Conservation (phyloP, 2,797 vertebrate species). For the Hyperoplus lanceolatus region DNA sequence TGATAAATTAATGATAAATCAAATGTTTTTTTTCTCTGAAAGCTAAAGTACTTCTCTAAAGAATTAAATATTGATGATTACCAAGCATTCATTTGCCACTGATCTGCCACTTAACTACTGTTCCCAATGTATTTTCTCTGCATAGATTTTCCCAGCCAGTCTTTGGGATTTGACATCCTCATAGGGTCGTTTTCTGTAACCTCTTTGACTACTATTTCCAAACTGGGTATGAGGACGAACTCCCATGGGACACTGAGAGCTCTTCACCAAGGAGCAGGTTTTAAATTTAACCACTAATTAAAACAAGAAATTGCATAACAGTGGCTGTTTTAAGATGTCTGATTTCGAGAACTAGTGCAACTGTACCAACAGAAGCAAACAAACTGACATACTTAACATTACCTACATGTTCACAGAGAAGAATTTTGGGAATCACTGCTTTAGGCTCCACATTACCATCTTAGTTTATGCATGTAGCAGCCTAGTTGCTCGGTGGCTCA, state of each 20-base stretch:
- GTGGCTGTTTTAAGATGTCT: not conserved
- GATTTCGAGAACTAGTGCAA: not conserved
- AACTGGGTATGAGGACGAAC: not conserved
- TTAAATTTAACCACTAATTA: constrained; percentile 2
- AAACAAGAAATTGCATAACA: not conserved
- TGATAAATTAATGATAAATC: not conserved
- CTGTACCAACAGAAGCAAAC: not conserved
- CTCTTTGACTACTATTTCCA: constrained; percentile 31
- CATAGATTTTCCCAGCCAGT: constrained; percentile 36
- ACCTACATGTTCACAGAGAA: constrained; percentile 1
- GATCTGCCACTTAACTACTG: too few species aligned
- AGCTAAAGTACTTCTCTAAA: not conserved
- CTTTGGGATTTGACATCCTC: constrained; percentile 18
- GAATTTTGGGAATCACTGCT: constrained; percentile 1
- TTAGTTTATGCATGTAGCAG: not conserved
- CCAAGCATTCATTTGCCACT: not conserved
- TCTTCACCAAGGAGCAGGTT: not conserved
- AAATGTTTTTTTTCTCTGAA: not conserved
- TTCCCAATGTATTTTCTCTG: constrained; percentile 1
- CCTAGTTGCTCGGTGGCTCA: constrained; percentile 17
- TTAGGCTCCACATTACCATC: constrained; percentile 8
- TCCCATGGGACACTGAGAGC: not conserved
- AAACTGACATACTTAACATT: not conserved
- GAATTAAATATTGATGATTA: not conserved
- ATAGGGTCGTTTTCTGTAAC: constrained; percentile 11